Base-by-base conservation (phyloP, 2,113 vertebrate genomes). In the Ceyx melanurus region DNA sequence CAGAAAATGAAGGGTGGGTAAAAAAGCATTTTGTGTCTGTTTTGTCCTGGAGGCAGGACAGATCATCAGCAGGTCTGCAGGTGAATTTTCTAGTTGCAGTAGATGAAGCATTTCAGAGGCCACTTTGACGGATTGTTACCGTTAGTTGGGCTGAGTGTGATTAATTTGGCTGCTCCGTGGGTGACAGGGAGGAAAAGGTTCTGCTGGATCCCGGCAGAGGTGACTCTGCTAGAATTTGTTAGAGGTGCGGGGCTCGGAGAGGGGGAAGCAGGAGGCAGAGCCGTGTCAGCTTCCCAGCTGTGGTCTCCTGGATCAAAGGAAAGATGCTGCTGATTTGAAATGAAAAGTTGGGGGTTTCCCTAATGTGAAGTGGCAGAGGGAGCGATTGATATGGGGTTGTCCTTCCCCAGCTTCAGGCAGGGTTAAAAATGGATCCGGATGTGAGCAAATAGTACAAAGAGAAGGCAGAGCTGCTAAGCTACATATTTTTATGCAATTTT, bases 81-180 rank as follows among this genome's bases (percentile, higher is more conserved):
- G 98, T 97, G 97, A 98, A 98, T 97, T 98, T 98, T 94, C 96
- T 97, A 97, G 98, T 98, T 98, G 97, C 88, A 46, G 85, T 97
- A 98, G 98, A 98, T 98, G 98, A 98, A 98, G 97, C 97, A 96
- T 98, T 97, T 90, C 81, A 82, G 96, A 92, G 96, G 97, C 97
- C 86, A 94, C 93, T 92, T 98, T 99, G 99, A 99, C 97, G 71
- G 98, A 99, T 98, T 98, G 98, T 98, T 98, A 98, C 97, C 79
- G 98, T 99, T 98, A 98, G 97, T 97, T 97, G 95, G 97, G 95
- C 97, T 99, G 99, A 99, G 97, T 98, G 97, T 99, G 98, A 99
- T 99, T 99, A 99, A 99, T 99, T 98, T 87, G 97, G 97, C 96
- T 97, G 96, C 95, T 97, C 94, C 97, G 97, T 97, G 97, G 96